These are phyloP conservation scores for Sylvietta virens DNA, from an alignment of 2,113 vertebrate genomes.

Conservation along the genomic window DNA sequence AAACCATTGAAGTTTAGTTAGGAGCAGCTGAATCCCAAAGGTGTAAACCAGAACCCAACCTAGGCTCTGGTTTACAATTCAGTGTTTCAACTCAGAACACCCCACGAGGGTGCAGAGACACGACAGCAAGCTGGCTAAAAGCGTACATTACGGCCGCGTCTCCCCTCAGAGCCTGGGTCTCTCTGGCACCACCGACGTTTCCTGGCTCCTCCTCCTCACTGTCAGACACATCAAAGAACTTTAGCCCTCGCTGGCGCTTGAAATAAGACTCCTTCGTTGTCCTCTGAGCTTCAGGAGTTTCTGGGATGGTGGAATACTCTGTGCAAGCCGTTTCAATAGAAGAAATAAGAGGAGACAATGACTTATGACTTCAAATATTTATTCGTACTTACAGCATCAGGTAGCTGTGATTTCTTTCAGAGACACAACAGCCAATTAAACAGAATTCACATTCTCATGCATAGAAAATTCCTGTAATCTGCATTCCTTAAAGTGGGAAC, in stretches of 20 bases:
- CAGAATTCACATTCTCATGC: neutral
- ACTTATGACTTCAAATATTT: neutral
- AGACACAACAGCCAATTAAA: neutral
- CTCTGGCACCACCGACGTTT: neutral
- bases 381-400: neutral
- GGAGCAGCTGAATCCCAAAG: neutral
- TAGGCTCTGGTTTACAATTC: neutral
- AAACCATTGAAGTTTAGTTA: neutral
- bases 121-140: neutral
- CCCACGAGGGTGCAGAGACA: neutral
- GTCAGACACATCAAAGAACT: constrained; percentile 74
- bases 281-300: constrained; percentile 72
- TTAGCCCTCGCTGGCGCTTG: constrained; percentile 66
- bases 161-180: neutral
- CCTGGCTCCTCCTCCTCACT: constrained; percentile 62
- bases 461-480: neutral
- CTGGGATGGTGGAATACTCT: constrained; percentile 69
- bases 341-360: neutral
- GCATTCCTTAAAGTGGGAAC: neutral
- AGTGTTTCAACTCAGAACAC: neutral
- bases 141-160: constrained; percentile 63
- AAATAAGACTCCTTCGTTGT: constrained; percentile 52
- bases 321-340: neutral
- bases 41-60: neutral
- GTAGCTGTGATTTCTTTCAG: neutral